Base-by-base conservation (phyloP, 2,797 vertebrate genomes). In the Limnodromus scolopaceus region DNA sequence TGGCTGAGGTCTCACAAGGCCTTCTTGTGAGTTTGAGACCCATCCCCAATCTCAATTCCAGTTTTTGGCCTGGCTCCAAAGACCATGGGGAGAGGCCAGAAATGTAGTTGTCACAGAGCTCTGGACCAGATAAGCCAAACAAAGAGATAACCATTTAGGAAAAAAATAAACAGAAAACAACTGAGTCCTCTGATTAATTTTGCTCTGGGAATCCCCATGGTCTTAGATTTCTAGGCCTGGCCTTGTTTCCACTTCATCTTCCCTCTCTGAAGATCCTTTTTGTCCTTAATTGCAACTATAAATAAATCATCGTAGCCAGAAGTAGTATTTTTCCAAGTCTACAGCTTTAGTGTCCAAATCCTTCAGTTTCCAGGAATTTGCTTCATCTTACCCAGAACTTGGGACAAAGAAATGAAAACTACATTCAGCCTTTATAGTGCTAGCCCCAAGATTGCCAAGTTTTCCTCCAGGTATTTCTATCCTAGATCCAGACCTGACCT, bases 261-360 rank as follows among this genome's bases (percentile, higher is more conserved):
- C 89, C 83, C 87, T 87, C 93, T 96, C 94, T 96, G 94, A 97
- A 97, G 94, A 97, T 90, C 77, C 83, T 94, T 96, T 96, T 96
- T 97, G 96, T 97, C 83, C 90, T 96, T 95, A 96, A 96, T 93
- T 97, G 93, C 96, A 96, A 91, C 95, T 97, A 95, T 97, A 97
- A 97, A 97, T 97, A 97, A 96, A 96, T 94, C 90, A 81, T 93
- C 49, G 0, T 97, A 93, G 96, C 96, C 93, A 97, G 80, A 96
- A 96, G 95, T 91, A 92, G 93, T 96, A 96, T 96, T 97, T 97
- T 97, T 96, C 96, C 95, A 97, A 96, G 80, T 84, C 95, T 89
- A 87, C 75, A 93, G 84, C 69, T 89, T 68, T 39, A 95, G 60
- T 81, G 91, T 95, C 96, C 93, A 96, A 96, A 84, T 65, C 60